Evolutionary conservation across 2,113 vertebrate genomes (phyloP), one percentile per base, ranked within the genome.

Genomic region (Nothoprocta perdicaria): DNA sequence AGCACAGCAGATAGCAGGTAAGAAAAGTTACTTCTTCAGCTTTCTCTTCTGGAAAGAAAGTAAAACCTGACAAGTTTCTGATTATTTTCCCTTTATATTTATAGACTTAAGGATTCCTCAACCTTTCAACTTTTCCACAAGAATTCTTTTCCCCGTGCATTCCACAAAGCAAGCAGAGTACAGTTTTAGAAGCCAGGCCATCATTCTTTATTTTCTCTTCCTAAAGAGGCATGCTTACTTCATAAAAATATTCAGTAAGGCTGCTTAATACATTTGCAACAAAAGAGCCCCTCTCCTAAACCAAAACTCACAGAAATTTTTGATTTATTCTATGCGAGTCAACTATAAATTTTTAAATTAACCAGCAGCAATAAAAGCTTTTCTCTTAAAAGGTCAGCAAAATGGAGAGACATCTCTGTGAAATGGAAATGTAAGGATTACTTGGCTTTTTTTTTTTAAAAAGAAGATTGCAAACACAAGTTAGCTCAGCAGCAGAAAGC

Each of bases 1-100:
- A 96, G 80, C 35, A 38, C 74, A 89, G 61, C 62, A 94, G 91
- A 81, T 2, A 78, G 89, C 14, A 97, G 80, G 67, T 81, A 83
- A 92, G 89, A 91, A 84, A 90, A 82, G 55, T 57, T 73, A 90
- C 26, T 89, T 62, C 80, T 94, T 84, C 66, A 83, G 75, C 86
- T 92, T 84, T 72, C 31, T 89, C 67, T 92, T 92, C 68, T 76
- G 66, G 21, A 88, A n/a, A 24, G 15, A 24, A 97, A 81, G 89
- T 83, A 90, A 95, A 96, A 80, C 12, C 69, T 52, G 41, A 80
- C 73, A 79, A 41, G 57, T 67, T 93, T 81, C 63, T 14, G 68
- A 7, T 21, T 63, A 24, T 61, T 22, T 78, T 65, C 57, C 40
- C 41, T 26, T 82, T 88, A 61, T 5, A 72, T 57, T 78, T 16